Evolutionary conservation across 1,140 invertebrate species (phyloP), one percentile per base, ranked within the genome.

Genomic region (Chymomyza costata): DNA sequence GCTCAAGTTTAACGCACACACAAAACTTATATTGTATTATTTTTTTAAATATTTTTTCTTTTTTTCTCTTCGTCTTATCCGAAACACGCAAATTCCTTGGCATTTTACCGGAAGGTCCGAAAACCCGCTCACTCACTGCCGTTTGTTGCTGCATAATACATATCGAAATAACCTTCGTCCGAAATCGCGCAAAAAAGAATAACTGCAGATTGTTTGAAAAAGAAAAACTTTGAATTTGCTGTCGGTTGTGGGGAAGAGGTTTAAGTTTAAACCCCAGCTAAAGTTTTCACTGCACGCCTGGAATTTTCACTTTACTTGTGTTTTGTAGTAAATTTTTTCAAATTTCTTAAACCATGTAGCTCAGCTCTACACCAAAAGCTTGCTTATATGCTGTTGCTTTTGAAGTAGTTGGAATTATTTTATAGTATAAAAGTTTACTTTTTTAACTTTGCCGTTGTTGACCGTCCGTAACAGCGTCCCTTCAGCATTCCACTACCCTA

Each of bases 341-440:
- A 52, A 53, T 1, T 47, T 46, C 31, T 37, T 62, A 45, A 6
- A 28, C 39, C 16, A 19, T 34, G 32, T 19, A 13, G 35, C 14
- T 28, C 15, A 13, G 18, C 18, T n/a, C n/a, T 56, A 39, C 19
- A 57, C 44, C 64, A 32, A 50, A 64, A 30, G 37, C 64, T 28
- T 34, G 7, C 25, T 32, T 38, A 15, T 15, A 15, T 37, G 7
- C 3, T n/a, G n/a, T 21, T 37, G 21, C 54, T 65, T 71, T 76
- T 76, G 66, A 60, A 76, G 71, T 76, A 71, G 73, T 71, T 78
- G 63, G 68, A 80, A 80, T 80, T 81, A 80, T 80, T 80, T 80
- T 80, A 80, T 76, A 76, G 71, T 67, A 78, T 80, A 73, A 80
- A 80, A 80, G 68, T 80, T 80, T 80, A 80, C 63, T 80, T 80